Evolutionary conservation across 2,113 vertebrate species (phyloP).

Genomic region (Tachycineta bicolor): DNA sequence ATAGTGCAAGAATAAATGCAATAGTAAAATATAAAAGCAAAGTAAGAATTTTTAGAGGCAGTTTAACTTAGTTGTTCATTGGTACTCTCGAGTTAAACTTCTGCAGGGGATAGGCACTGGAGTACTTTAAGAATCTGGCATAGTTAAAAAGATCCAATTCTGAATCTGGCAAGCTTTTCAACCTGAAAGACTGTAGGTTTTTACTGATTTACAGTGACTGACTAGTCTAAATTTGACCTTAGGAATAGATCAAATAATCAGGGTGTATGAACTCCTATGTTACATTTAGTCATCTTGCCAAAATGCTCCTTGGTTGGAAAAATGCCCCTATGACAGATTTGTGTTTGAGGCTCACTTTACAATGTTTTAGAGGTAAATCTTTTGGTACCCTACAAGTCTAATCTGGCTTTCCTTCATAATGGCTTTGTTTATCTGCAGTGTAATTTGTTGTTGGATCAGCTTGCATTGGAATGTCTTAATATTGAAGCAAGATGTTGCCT

Average conservation of each 20-base stretch:
- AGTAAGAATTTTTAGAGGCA: background rate
- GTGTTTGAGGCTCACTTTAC: background rate
- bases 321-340: background rate
- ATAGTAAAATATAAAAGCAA: background rate
- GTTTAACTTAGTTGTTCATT: background rate
- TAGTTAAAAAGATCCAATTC: background rate
- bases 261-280: background rate
- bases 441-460: background rate
- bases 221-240: background rate
- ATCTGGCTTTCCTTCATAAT: background rate
- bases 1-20: background rate
- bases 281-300: background rate
- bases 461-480: background rate
- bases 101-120: background rate
- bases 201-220: background rate
- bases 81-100: background rate
- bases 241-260: background rate
- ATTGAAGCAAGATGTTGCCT: background rate
- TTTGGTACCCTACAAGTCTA: background rate
- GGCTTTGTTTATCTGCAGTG: background rate
- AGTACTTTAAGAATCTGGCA: background rate
- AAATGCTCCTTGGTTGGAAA: background rate
- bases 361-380: background rate
- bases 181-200: background rate
- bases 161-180: background rate